These are phyloP conservation scores for Rhombomys opimus DNA, from an alignment of 2,113 vertebrate genomes.

Conservation along the genomic window DNA sequence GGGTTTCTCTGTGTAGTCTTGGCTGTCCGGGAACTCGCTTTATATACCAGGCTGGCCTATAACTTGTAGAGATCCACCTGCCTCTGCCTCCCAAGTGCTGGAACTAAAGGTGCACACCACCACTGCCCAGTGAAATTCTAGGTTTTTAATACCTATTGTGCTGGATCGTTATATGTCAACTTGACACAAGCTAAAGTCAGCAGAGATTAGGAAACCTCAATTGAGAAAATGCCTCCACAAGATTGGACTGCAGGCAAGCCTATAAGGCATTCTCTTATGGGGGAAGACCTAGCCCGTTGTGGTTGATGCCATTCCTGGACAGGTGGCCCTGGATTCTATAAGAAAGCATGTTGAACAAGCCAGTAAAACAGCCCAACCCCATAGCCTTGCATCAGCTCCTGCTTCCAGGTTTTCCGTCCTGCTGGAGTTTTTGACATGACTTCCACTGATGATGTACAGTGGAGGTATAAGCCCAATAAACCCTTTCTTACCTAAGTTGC, in stretches of 20 bases:
- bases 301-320: background rate
- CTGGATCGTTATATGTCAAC: background rate
- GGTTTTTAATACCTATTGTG: background rate
- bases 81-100: no score
- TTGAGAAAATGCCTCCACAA: background rate
- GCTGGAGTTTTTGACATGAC: background rate
- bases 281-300: background rate
- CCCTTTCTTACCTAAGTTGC: background rate
- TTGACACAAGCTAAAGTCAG: background rate
- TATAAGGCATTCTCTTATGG: background rate
- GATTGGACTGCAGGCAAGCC: background rate
- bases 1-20: no score
- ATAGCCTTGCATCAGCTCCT: background rate
- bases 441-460: background rate
- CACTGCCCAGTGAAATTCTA: background rate
- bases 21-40: no score
- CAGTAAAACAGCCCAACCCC: background rate
- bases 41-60: no score
- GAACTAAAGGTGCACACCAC: no score
- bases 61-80: no score
- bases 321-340: background rate
- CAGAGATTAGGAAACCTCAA: background rate
- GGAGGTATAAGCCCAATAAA: background rate
- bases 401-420: background rate
- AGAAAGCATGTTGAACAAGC: background rate